Evolutionary conservation across 2,113 vertebrate species (phyloP).

Genomic region (Otolemur garnettii): DNA sequence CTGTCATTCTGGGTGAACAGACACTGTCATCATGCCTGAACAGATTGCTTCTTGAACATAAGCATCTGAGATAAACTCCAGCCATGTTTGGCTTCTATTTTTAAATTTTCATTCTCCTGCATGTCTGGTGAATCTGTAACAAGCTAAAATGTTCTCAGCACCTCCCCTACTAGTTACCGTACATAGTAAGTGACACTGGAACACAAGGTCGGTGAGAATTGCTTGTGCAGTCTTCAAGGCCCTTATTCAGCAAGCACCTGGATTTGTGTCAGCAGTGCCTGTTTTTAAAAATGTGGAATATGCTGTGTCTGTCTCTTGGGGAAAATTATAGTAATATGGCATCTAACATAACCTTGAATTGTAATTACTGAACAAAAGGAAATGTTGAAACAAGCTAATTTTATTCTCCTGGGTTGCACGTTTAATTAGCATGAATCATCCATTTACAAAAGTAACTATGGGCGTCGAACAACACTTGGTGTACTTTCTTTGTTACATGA

Average conservation of each 20-base stretch:
- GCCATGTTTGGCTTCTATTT: slow-evolving; percentile 73
- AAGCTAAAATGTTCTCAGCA: slow-evolving; percentile 59
- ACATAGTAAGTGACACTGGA: background rate
- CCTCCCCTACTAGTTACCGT: background rate
- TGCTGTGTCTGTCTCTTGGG: slow-evolving; percentile 61
- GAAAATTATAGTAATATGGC: slow-evolving; percentile 66
- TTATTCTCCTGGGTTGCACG: slow-evolving; percentile 67
- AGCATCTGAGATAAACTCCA: slow-evolving; percentile 60
- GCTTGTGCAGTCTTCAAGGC: background rate
- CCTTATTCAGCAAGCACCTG: slow-evolving; percentile 69
- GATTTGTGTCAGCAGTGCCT: background rate
- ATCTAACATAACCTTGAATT: slow-evolving; percentile 72
- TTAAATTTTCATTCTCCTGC: slow-evolving; percentile 72
- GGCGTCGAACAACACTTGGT: slow-evolving; percentile 57
- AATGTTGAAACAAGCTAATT: slow-evolving; percentile 77
- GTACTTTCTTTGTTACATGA: background rate
- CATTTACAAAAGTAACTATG: slow-evolving; percentile 37
- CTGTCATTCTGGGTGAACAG: background rate
- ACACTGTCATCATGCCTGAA: background rate
- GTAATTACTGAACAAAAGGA: slow-evolving; percentile 74
- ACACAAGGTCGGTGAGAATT: background rate
- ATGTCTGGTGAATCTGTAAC: slow-evolving; percentile 52
- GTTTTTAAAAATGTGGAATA: slow-evolving; percentile 56
- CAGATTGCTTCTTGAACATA: slow-evolving; percentile 45
- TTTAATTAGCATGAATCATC: slow-evolving; percentile 76